Evolutionary conservation across 2,888 invertebrate genomes (phyloP).

Genomic region (Acrocera orbiculus): DNA sequence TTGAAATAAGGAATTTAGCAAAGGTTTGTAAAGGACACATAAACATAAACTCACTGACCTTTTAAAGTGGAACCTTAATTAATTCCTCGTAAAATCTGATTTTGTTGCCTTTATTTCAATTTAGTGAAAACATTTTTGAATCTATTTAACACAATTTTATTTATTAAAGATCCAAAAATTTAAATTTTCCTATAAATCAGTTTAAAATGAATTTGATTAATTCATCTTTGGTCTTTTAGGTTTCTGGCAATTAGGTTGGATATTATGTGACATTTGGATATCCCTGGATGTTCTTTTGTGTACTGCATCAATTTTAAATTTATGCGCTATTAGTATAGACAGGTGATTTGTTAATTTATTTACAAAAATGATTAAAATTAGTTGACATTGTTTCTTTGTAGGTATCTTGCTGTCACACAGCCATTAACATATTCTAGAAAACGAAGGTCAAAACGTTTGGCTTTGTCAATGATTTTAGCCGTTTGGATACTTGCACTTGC

Average conservation of each 20-base stretch:
- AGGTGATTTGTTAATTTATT: conserved; percentile 27
- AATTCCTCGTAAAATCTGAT: no score
- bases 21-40: no score
- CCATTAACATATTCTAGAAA: conserved; percentile 82
- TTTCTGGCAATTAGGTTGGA: conserved; percentile 77
- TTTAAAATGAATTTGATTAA: no score
- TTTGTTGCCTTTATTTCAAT: no score
- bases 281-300: conserved; percentile 83
- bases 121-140: no score
- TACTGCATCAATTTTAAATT: conserved; percentile 81
- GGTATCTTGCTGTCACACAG: conserved; percentile 84
- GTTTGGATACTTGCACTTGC: conserved; percentile 83
- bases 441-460: conserved; percentile 67
- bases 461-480: conserved; percentile 68
- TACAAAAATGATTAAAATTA: no score
- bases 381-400: conserved; percentile 13
- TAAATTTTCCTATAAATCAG: no score
- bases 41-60: no score
- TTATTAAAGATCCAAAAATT: no score
- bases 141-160: no score
- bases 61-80: no score
- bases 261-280: conserved; percentile 81
- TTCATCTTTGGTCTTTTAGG: conserved; percentile 34
- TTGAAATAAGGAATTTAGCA: no score
- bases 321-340: conserved; percentile 84